phyloP scores from a whole-genome alignment of 2,888 invertebrate species.

The Synergus laeviventris region DNA sequence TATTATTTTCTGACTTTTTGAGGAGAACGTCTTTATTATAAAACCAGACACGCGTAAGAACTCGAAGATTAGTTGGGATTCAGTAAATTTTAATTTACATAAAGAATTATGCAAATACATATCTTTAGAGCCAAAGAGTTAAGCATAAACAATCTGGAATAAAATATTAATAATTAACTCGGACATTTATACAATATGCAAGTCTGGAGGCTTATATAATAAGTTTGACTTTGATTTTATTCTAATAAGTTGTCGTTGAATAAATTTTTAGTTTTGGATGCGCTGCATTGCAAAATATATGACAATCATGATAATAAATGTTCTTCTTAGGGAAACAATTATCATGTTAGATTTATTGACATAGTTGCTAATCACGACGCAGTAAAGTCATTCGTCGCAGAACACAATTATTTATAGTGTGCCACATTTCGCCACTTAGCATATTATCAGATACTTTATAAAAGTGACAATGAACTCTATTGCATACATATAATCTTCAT shows the following conservation, averaged over 20 bases:
- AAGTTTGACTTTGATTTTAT: neutral
- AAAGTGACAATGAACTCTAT: neutral
- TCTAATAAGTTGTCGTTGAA: neutral
- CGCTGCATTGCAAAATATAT: neutral
- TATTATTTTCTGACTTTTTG: neutral
- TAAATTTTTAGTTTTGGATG: neutral
- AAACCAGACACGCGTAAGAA: neutral
- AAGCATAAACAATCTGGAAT: neutral
- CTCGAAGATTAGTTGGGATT: neutral
- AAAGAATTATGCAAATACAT: neutral
- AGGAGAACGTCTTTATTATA: neutral
- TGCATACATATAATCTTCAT: neutral
- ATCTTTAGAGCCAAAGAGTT: neutral
- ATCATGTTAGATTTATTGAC: conserved; percentile 25
- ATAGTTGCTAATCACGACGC: conserved; percentile 16
- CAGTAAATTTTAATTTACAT: neutral
- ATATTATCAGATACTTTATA: conserved; percentile 5
- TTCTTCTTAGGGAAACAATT: conserved; percentile 10
- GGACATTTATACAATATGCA: neutral
- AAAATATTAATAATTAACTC: neutral
- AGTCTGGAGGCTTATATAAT: neutral
- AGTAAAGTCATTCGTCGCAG: conserved; percentile 29
- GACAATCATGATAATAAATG: conserved; percentile 10
- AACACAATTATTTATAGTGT: conserved; percentile 27
- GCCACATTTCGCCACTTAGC: conserved; percentile 1